Base-by-base conservation (phyloP, 2,888 invertebrate genomes). In the Heliconius ismenius region DNA sequence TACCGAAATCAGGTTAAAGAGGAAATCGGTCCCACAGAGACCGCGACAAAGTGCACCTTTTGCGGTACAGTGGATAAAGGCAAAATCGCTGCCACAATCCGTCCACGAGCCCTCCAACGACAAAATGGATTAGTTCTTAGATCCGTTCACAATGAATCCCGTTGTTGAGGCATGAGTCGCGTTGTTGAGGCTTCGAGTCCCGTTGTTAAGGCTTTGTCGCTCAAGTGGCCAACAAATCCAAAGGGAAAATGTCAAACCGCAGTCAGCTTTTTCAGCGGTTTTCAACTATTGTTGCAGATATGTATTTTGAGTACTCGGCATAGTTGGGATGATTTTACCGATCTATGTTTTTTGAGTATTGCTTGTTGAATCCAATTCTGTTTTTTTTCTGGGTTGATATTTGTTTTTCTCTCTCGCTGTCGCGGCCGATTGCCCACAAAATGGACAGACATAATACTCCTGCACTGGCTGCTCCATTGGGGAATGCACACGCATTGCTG, bases 91-190 rank as follows among this genome's bases (percentile, higher is more conserved):
- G 58, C 72, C 72, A 11, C 73, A 73, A 73, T 39, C 36, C 62
- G 26, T 28, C 73, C 73, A 62, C 62, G 28, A 73, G 62, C 43
- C 26, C 43, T 24, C 73, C 43, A 73, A 63, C 43, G 43, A 73
- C 73, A 73, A 63, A 72, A 62, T 73, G 43, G 73, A 73, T 73
- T 73, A 73, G 73, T 73, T 36, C 58, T 70, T 63, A 73, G 62
- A 63, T 73, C 39, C 73, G 28, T 73, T 73, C 43, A 39, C 62
- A 63, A 62, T 63, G 62, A 73, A 73, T 21, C 26, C 10, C 43
- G 39, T 32, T 58, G 54, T n/a, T 69, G 28, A 54, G 54, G 28
- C n/a, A 13, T 69, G 69, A 43, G 43, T 43, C 43, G 6, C 43
- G 43, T 43, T 43, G 43, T 49, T 49, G 49, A 49, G 49, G 49